A percentile compares a stretch with the other conserved stretches of the same genome.
Evolutionary conservation across 2,797 vertebrate genomes (phyloP).

Genomic region (Artibeus jamaicensis): DNA sequence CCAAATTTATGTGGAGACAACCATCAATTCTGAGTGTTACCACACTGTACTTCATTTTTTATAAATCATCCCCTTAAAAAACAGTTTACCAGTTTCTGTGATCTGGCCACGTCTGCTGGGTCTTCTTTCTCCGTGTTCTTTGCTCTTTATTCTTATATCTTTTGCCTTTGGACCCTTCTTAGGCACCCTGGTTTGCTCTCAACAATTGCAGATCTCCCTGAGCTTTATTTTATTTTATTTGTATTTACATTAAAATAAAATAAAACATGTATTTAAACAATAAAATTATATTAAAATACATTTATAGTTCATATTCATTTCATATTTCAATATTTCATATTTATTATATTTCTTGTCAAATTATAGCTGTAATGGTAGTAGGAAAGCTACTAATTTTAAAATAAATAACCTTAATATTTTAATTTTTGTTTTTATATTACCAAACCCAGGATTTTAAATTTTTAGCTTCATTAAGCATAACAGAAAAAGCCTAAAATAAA

Average conservation of each 20-base stretch:
- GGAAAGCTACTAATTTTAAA: background rate
- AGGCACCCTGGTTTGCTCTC: background rate
- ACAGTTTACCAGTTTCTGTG: background rate
- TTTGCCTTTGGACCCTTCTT: background rate
- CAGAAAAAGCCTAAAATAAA: background rate
- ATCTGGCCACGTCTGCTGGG: background rate
- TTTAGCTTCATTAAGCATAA: background rate
- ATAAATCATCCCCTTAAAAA: background rate
- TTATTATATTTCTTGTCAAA: background rate
- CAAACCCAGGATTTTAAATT: background rate
- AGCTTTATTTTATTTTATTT: background rate
- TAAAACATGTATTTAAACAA: background rate
- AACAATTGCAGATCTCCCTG: background rate
- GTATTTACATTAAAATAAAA: background rate
- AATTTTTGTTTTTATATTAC: background rate
- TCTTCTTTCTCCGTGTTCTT: background rate
- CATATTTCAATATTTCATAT: background rate
- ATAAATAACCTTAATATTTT: background rate
- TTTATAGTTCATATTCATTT: background rate
- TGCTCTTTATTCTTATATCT: background rate
- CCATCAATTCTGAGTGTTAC: background rate
- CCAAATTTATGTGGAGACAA: background rate
- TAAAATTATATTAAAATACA: background rate
- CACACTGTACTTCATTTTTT: background rate
- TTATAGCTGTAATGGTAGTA: background rate